Base-by-base conservation (phyloP, 2,113 vertebrate species). In the Tupaia chinensis region DNA sequence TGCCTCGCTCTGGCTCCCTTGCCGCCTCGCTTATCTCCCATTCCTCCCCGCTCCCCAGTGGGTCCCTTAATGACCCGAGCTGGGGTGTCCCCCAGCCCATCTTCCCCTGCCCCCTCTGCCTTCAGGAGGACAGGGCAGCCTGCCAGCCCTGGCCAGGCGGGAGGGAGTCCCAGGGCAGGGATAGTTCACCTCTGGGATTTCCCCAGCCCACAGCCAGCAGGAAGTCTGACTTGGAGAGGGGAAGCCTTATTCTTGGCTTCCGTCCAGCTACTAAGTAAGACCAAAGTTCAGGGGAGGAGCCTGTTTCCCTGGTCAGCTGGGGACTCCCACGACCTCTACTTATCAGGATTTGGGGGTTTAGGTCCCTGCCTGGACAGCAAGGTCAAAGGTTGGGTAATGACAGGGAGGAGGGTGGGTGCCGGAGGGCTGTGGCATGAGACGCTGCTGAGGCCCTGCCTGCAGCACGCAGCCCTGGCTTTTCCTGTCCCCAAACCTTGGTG, bases 271-370 rank as follows among this genome's bases (percentile, higher is more conserved):
- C 58, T 19, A 66, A 97, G 86, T 77, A 63, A 79, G 95, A 96
- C 87, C 93, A 95, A 95, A 96, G 97, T 95, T 96, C 96, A 97
- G 87, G 87, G 95, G 89, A 61, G 73, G 91, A 80, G 69, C 70
- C 92, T 54, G 61, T 61, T 96, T 70, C 29, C 77, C 58, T 60
- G 87, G 80, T 95, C 96, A 88, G 81, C 78, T 63, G 74, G 94
- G 94, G 82, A 88, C 84, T 90, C 80, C 78, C 60, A 27, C 70
- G 96, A 77, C 92, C 77, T 89, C 66, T 87, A 1, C 68, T 60
- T 27, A 27, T 79, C 19, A n/a, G 61, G 69, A 63, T 65, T 58
- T 22, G 16, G 56, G 70, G 91, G 54, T 68, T 88, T 60, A 60
- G 44, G 29, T 63, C 74, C 87, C 68, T 63, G 58, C 15, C 58